phyloP scores from a whole-genome alignment of 2,113 vertebrate genomes.

The Shinisaurus crocodilurus region DNA sequence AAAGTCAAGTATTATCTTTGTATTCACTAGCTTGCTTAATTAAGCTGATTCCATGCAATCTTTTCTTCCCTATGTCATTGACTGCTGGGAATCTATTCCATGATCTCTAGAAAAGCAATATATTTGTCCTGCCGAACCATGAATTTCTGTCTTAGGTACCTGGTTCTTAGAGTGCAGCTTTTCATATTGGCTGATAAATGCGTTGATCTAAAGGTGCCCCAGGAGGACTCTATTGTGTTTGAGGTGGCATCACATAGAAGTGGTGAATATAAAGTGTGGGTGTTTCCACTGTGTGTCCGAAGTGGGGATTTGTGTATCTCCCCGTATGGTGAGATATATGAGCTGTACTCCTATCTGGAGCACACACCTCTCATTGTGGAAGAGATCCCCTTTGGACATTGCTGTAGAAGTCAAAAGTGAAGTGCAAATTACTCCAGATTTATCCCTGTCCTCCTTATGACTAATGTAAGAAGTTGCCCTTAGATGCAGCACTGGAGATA shows the following conservation, averaged over 20 bases:
- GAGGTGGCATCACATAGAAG: background rate
- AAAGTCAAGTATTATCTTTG: background rate
- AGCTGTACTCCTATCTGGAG: background rate
- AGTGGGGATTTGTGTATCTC: background rate
- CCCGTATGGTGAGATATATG: no score
- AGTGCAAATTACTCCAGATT: background rate
- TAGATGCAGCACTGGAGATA: no score
- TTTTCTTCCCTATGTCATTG: background rate
- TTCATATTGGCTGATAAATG: background rate
- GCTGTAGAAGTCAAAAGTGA: background rate
- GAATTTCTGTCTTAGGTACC: background rate
- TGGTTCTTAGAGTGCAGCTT: background rate
- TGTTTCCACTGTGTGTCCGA: background rate
- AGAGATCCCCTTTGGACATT: background rate
- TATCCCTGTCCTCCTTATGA: no score
- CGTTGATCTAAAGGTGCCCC: background rate
- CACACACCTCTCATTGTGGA: background rate
- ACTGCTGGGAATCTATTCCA: background rate
- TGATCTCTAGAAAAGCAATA: background rate
- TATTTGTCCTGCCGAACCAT: background rate
- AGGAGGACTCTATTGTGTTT: background rate
- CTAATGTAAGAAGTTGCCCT: no score
- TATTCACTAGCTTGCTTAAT: background rate
- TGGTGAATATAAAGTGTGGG: background rate
- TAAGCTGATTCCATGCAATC: background rate